Conservation (phyloP, 1,140 invertebrate genomes). For the Sycophila sp. region DNA sequence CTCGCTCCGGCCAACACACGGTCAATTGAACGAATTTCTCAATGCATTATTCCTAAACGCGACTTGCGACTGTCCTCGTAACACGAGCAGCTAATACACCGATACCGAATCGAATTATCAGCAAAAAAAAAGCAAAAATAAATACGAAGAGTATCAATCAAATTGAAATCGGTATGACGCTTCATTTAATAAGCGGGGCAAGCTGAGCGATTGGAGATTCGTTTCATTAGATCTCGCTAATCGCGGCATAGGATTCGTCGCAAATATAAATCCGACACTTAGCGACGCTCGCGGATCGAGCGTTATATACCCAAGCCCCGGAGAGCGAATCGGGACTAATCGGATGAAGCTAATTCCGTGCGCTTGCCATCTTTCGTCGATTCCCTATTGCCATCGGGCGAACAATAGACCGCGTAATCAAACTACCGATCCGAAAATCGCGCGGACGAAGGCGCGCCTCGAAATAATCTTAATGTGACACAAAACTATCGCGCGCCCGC, state of each 20-base stretch:
- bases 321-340: conserved; percentile 5
- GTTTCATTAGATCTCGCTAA: background rate
- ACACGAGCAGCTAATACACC: too few species aligned
- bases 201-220: background rate
- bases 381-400: background rate
- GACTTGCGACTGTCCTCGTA: too few species aligned
- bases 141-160: too few species aligned
- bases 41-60: too few species aligned
- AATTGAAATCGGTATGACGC: too few species aligned
- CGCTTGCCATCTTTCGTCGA: background rate
- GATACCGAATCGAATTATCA: too few species aligned
- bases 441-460: background rate
- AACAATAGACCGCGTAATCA: background rate
- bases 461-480: too few species aligned
- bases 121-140: too few species aligned
- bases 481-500: too few species aligned
- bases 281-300: background rate
- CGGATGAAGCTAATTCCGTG: conserved; percentile 9
- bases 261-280: background rate
- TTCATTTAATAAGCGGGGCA: background rate
- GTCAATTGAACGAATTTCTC: too few species aligned
- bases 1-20: too few species aligned
- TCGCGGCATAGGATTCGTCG: background rate
- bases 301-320: background rate
- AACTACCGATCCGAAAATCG: background rate